These are phyloP conservation scores for Petrolisthes cinctipes DNA, from an alignment of 2,888 invertebrate species.

Conservation along the genomic window DNA sequence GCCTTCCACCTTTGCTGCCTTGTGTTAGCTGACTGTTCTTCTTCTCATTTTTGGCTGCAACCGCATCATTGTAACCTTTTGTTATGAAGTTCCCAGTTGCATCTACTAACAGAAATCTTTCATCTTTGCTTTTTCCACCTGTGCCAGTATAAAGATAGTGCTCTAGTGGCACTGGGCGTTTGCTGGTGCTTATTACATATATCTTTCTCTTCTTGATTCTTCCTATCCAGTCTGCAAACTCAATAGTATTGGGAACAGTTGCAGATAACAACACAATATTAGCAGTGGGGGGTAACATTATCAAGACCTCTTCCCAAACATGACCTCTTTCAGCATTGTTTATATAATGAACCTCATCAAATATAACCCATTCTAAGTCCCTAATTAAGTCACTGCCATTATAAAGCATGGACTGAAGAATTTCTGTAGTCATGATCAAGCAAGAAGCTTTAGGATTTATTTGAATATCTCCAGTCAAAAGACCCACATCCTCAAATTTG, in stretches of 20 bases:
- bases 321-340: slow-evolving; percentile 97
- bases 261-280: slow-evolving; percentile 97
- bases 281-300: slow-evolving; percentile 93
- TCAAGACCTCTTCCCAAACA: slow-evolving; percentile 99
- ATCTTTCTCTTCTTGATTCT: slow-evolving; percentile 86
- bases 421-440: slow-evolving; percentile 99
- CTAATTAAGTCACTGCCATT: slow-evolving; percentile 95
- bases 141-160: slow-evolving; percentile 91
- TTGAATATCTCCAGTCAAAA: slow-evolving; percentile 95
- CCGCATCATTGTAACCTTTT: slow-evolving; percentile 74
- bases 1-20: slow-evolving; percentile 55
- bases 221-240: slow-evolving; percentile 95
- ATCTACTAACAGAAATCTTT: slow-evolving; percentile 84
- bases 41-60: slow-evolving; percentile 70
- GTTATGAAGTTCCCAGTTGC: slow-evolving; percentile 80
- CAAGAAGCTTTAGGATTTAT: slow-evolving; percentile 94
- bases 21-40: slow-evolving; percentile 67
- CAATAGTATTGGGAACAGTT: slow-evolving; percentile 96
- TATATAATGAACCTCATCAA: slow-evolving; percentile 99
- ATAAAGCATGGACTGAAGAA: slow-evolving; percentile 92
- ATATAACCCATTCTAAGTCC: slow-evolving; percentile 98
- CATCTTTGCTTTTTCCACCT: slow-evolving; percentile 76
- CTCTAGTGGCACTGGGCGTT: slow-evolving; percentile 94
- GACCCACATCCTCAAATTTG: slow-evolving; percentile 91
- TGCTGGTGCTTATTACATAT: slow-evolving; percentile 92